Evolutionary conservation across 1,140 invertebrate species (phyloP).

Genomic region (Drosophila nigromelanica): DNA sequence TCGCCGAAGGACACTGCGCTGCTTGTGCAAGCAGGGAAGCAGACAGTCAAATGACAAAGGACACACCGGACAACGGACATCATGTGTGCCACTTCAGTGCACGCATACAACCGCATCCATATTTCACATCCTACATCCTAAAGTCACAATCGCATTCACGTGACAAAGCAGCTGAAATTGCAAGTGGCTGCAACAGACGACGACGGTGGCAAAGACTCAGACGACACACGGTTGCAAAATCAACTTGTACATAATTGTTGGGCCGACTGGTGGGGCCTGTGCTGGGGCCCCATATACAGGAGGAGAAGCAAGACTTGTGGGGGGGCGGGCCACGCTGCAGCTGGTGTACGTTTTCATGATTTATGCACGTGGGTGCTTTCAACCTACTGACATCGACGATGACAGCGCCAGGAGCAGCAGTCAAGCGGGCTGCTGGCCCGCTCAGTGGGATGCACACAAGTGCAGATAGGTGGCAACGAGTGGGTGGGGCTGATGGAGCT

Average conservation of each 20-base stretch:
- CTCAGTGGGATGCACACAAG: constrained; percentile 11
- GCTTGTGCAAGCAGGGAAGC: constrained; percentile 47
- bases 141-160: constrained; percentile 42
- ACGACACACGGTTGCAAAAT: constrained; percentile 42
- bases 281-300: no score
- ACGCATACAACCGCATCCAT: constrained; percentile 52
- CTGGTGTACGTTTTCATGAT: constrained; percentile 48
- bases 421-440: constrained; percentile 12
- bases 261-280: constrained; percentile 18
- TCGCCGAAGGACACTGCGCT: constrained; percentile 67
- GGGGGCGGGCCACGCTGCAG: neutral
- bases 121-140: constrained; percentile 23
- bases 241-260: constrained; percentile 61
- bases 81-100: constrained; percentile 70
- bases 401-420: constrained; percentile 13
- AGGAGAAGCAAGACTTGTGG: no score
- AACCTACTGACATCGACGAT: constrained; percentile 29
- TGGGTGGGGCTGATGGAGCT: no score
- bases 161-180: constrained; percentile 75
- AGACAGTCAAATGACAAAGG: constrained; percentile 37
- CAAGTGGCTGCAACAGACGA: constrained; percentile 63
- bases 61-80: constrained; percentile 37
- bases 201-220: constrained; percentile 23
- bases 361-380: constrained; percentile 56
- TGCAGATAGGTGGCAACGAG: constrained; percentile 3